Base-by-base conservation (phyloP, 2,113 vertebrate species). In the Xiphorhynchus elegans region DNA sequence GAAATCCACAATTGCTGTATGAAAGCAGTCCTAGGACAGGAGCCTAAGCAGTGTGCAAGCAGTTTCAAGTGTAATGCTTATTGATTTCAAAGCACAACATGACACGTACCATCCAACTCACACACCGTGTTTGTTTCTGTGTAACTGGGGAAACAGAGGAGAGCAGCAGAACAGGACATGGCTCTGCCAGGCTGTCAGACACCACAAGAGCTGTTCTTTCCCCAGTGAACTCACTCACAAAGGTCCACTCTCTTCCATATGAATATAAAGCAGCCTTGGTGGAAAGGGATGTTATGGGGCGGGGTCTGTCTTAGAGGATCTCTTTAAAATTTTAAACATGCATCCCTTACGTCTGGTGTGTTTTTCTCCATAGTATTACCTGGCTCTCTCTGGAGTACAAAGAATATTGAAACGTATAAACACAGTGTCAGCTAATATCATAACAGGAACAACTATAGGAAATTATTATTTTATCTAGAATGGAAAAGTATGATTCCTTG, bases 101-200 rank as follows among this genome's bases (percentile, higher is more conserved):
- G 37, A 29, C 44, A 62, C 55, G 28, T 0, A 1, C 76, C 0
- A 0, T 66, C 64, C 56, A 42, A 63, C 39, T 74, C 52, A 25
- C 52, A 49, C 47, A 73, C 46, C 50, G 17, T 47, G 37, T 76
- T 90, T 80, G 37, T 93, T 85, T 70, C 26, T 78, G 93, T 74
- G 24, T 76, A 81, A 74, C 0, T 72, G 35, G 42, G 18, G 23
- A 13, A 44, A 49, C 37, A 67, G 76, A 63, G 35, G 77, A 55
- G 56, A 70, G 29, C 33, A 70, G 35, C 20, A n/a, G 46, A 94
- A 89, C 14, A 47, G 50, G 73, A 76, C 35, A 37, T 23, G 47
- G 82, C 60, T 84, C 42, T 90, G 9, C 49, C 59, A 63, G 60
- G 20, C 37, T 58, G 42, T 67, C 35, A 37, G 4, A 28, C 42